Base-by-base conservation (phyloP, 1,140 invertebrate genomes). In the Agrilus planipennis region DNA sequence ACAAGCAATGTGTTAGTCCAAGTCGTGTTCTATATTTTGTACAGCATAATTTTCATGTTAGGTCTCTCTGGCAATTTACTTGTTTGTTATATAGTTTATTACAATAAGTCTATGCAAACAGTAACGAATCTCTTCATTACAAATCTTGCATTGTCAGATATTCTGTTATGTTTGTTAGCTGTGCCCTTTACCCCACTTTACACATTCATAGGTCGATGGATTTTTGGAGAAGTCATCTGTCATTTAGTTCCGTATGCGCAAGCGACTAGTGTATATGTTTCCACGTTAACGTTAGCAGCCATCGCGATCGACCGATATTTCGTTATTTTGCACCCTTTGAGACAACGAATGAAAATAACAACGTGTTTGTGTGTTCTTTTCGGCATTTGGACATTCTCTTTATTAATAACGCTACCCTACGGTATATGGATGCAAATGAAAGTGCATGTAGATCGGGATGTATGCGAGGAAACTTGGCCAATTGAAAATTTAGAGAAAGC, bases 121-220 rank as follows among this genome's bases (percentile, higher is more conserved):
- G 93, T 96, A 1, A 97, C 93, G 14, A 97, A 97, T 62, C 77
- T 92, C 28, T 97, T 97, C 64, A 97, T 97, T 50, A 87, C 86
- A 18, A 97, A 96, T 61, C 64, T 97, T 38, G 93, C 92, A 0
- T 66, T 96, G 4, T 90, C 89, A 10, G 93, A 97, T 58, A 87
- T 97, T 36, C 60, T 96, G 11, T 72, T 97, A 34, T 95, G 91
- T 57, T 68, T 85, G 2, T 73, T 96, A 43, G 87, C 87, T 1
- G 87, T 96, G 11, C 92, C 90, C 2, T 88, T 93, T 54, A 94
- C 89, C 0, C 88, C 89, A 0, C 62, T 92, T 0, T 92, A 93
- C 59, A 88, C 84, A 3, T 93, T 91, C 58, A 69, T 89, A 51
- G 76, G 77, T 23, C 67, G 78, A 49, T 96, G 92, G 92, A 72